Evolutionary conservation across 2,113 vertebrate genomes (phyloP), one percentile per base, ranked within the genome.

Genomic region (Mormoops blainvillei): DNA sequence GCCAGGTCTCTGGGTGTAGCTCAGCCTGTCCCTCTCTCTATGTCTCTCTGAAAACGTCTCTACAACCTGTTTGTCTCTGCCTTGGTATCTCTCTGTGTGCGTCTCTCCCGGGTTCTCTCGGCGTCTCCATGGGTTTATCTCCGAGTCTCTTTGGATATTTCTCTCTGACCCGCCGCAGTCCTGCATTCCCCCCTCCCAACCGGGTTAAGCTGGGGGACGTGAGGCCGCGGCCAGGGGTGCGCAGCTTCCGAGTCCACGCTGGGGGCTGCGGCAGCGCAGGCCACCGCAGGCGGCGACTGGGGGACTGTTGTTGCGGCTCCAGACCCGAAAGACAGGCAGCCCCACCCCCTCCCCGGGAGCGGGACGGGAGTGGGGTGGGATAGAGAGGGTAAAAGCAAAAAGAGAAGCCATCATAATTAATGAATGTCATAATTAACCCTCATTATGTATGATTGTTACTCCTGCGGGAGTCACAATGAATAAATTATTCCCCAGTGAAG

Each of bases 381-480:
- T n/a, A 45, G 31, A 22, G 80, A 14, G 20, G 81, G 43, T 38
- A 65, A 74, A 87, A 84, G 68, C 85, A 19, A 87, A 94, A 94
- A 83, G 77, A 92, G 81, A 97, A 97, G 93, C 74, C 95, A 82
- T 89, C 63, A 6, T 95, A 97, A 97, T 97, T 97, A 97, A 97
- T 97, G 94, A 96, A 97, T 97, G 95, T 97, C 97, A 97, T 96
- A 96, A 97, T 98, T 97, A 97, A 96, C 94, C 96, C 91, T 97
- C 95, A 96, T 97, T 96, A 94, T 96, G 91, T 94, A 92, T 95
- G 97, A 97, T 89, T 86, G 95, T 94, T 96, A 94, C 93, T 97
- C 97, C 95, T 91, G 92, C 61, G 88, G 96, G 97, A 97, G 86
- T 97, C 96, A 92, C 96, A 95, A 76, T 93, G 97, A 97, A 98